phyloP scores from a whole-genome alignment of 2,888 invertebrate species.

The Sicus ferrugineus region DNA sequence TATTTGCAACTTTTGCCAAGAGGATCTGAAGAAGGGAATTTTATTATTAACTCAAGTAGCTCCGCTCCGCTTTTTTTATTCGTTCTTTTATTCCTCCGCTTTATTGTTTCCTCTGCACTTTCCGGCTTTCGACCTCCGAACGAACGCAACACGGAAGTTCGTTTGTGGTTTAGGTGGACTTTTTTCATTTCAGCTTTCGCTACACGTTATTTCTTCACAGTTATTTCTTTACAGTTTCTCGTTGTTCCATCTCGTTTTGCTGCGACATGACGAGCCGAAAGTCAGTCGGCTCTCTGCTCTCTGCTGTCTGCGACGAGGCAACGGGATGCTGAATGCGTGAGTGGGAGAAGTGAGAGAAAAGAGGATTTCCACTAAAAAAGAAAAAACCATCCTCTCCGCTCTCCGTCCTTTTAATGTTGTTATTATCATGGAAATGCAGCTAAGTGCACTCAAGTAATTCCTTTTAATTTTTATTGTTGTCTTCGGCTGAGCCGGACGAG shows the following conservation, averaged over 20 bases:
- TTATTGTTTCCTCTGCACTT: conserved; percentile 17
- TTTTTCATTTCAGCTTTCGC: neutral
- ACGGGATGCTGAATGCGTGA: neutral
- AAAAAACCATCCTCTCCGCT: neutral
- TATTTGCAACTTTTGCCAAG: conserved; percentile 14
- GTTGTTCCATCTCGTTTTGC: no score
- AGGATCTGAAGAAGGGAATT: conserved; percentile 33
- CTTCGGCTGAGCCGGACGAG: conserved; percentile 8
- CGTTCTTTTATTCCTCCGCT: neutral
- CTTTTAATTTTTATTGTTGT: conserved; percentile 53
- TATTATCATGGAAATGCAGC: conserved; percentile 42
- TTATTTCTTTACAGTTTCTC: no score
- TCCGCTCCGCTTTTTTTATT: conserved; percentile 3
- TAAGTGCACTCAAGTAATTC: conserved; percentile 59
- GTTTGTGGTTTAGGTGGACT: neutral
- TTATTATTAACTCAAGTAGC: conserved; percentile 34
- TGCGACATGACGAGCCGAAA: no score
- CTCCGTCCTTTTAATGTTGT: conserved; percentile 35
- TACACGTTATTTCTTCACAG: neutral
- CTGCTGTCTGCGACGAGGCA: neutral
- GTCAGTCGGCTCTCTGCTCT: neutral
- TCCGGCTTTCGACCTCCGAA: neutral
- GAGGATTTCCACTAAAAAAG: neutral
- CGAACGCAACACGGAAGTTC: conserved; percentile 16
- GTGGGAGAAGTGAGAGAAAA: neutral